phyloP scores from a whole-genome alignment of 92 coral and sea anemone species.

The Epizoanthus rinbou region DNA sequence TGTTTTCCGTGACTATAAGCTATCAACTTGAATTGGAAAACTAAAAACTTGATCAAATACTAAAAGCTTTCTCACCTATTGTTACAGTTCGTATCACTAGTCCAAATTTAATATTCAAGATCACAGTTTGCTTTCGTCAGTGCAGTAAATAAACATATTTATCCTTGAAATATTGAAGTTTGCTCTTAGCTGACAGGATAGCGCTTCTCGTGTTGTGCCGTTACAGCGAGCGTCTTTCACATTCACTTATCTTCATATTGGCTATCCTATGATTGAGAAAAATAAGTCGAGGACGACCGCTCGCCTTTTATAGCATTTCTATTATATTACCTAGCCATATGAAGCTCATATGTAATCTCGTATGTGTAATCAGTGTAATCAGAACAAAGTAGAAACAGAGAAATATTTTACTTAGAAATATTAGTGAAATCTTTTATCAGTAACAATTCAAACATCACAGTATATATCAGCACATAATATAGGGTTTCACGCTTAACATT shows the following conservation, averaged over 20 bases:
- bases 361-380: too few relatives aligned
- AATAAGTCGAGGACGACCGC: too few relatives aligned
- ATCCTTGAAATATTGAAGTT: neutral
- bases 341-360: too few relatives aligned
- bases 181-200: neutral
- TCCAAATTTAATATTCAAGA: constrained; percentile 8
- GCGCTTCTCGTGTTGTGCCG: neutral
- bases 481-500: neutral
- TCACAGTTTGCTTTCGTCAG: neutral
- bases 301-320: too few relatives aligned
- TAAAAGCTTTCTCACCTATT: too few relatives aligned
- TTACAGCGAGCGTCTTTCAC: neutral
- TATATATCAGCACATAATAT: neutral
- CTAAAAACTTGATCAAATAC: neutral
- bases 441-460: neutral
- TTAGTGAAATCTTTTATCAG: neutral
- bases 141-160: constrained; percentile 2
- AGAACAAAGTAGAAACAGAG: too few relatives aligned
- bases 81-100: neutral
- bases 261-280: too few relatives aligned
- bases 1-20: neutral
- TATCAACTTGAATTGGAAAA: neutral
- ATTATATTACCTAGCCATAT: too few relatives aligned
- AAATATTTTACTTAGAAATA: neutral
- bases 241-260: too few relatives aligned